Evolutionary conservation across 2,888 invertebrate genomes (phyloP).

Genomic region (Acleris literana): DNA sequence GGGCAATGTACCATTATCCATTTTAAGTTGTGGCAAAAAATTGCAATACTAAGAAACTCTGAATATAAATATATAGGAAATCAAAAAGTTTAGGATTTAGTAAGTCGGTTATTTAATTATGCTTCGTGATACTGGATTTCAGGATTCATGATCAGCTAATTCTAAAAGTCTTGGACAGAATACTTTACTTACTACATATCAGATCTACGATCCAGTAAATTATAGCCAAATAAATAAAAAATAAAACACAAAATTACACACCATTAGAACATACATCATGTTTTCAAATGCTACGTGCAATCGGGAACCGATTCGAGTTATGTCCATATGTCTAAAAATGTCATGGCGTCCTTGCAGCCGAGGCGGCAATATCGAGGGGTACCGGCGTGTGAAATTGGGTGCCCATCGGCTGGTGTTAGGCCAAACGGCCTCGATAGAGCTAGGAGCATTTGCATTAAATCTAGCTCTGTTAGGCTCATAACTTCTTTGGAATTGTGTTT

Average conservation of each 20-base stretch:
- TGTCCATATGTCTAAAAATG: conserved; percentile 35
- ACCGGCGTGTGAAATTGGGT: conserved; percentile 70
- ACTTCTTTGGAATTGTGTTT: not conserved
- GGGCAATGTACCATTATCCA: no score
- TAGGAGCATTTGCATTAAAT: conserved; percentile 48
- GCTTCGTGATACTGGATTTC: no score
- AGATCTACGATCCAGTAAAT: no score
- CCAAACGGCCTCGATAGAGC: conserved; percentile 45
- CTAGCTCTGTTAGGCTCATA: conserved; percentile 30
- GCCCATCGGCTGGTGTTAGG: conserved; percentile 51
- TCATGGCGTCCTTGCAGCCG: conserved; percentile 43
- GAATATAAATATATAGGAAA: no score
- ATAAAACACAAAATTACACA: not conserved
- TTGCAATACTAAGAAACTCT: no score
- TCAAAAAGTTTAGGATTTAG: no score
- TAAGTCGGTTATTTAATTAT: no score
- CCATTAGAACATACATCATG: conserved; percentile 7
- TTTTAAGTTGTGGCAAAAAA: no score
- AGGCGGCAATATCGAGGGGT: conserved; percentile 63
- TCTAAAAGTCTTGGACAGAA: no score
- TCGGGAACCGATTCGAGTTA: conserved; percentile 20
- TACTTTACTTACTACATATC: no score
- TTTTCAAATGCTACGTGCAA: conserved; percentile 16
- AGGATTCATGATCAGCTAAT: no score
- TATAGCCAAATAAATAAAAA: no score